phyloP scores from a whole-genome alignment of 2,113 vertebrate species.

The Myrmophylax atrothorax region DNA sequence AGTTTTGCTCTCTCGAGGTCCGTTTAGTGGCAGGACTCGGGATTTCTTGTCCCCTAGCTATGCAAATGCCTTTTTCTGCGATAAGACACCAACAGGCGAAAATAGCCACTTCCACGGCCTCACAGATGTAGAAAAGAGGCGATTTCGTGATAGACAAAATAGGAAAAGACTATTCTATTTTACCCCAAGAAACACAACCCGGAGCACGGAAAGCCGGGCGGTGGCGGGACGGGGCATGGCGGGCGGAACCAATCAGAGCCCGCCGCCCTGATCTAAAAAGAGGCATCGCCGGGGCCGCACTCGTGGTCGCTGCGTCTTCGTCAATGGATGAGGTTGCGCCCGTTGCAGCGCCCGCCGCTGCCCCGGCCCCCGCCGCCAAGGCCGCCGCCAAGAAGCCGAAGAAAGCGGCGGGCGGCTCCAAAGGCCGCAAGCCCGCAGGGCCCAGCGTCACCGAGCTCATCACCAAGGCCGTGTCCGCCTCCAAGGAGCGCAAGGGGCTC shows the following conservation, averaged over 20 bases:
- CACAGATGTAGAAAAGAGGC: not conserved
- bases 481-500: slow-evolving; percentile 75
- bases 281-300: rapidly evolving
- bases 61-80: not conserved
- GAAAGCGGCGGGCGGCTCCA: not conserved
- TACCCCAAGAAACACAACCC: slow-evolving; percentile 51
- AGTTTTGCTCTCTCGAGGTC: not conserved
- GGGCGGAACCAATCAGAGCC: slow-evolving; percentile 49
- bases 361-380: slow-evolving; percentile 46
- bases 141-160: not conserved
- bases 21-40: not conserved
- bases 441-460: slow-evolving; percentile 55
- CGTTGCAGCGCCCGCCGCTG: rapidly evolving
- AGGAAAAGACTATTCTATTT: slow-evolving; percentile 6
- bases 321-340: not conserved
- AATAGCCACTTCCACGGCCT: not conserved
- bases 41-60: not conserved
- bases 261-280: slow-evolving; percentile 54
- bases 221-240: slow-evolving; percentile 6
- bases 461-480: slow-evolving; percentile 73
- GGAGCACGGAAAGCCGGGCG: not conserved
- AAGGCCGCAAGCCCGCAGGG: not conserved
- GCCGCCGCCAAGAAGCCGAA: not conserved
- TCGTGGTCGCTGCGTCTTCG: rapidly evolving
- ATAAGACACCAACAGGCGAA: rapidly evolving